phyloP scores from a whole-genome alignment of 2,797 vertebrate genomes.

The Sciurus carolinensis region DNA sequence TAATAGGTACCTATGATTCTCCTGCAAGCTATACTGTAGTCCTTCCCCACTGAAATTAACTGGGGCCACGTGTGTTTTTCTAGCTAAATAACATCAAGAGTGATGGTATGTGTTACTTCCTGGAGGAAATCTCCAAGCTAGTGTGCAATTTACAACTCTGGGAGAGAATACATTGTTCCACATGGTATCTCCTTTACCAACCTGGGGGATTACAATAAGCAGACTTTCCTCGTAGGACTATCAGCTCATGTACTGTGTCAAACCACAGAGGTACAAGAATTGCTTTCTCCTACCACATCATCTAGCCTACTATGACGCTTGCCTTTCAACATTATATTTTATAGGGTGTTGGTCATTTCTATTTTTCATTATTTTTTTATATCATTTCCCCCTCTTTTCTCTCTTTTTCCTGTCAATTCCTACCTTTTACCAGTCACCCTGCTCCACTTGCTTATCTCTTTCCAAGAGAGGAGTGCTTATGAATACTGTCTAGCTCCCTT shows the following conservation, averaged over 20 bases:
- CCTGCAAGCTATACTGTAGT: neutral
- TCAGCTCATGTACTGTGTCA: fast-evolving
- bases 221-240: neutral
- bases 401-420: neutral
- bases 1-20: neutral
- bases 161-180: neutral
- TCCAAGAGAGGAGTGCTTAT: neutral
- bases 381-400: neutral
- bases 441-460: neutral
- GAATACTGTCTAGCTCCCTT: neutral
- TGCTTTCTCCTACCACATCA: neutral
- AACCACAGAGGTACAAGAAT: neutral
- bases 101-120: neutral
- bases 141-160: neutral
- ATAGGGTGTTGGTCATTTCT: neutral
- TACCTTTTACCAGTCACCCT: neutral
- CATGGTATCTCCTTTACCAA: neutral
- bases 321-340: neutral
- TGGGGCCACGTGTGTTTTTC: neutral
- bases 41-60: neutral
- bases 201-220: neutral
- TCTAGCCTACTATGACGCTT: neutral
- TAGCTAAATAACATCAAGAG: neutral
- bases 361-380: neutral
- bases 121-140: neutral